These are phyloP conservation scores for Pterostichus niger DNA, from an alignment of 2,888 invertebrate genomes.

Conservation along the genomic window DNA sequence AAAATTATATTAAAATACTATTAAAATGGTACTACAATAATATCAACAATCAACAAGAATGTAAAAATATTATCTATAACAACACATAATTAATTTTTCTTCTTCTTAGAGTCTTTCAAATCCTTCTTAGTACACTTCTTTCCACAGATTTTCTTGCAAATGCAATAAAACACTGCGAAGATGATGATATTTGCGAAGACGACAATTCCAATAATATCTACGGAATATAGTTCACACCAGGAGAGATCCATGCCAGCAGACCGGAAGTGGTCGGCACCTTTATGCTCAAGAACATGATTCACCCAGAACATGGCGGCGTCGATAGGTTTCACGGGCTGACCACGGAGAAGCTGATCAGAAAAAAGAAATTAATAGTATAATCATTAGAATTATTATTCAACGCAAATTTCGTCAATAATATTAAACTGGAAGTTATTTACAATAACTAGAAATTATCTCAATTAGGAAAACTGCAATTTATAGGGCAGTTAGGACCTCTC, in stretches of 20 bases:
- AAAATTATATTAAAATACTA: no score
- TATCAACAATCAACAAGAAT: conserved; percentile 28
- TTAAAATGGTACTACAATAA: neutral
- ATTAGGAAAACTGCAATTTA: no score
- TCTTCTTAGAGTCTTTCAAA: conserved; percentile 40
- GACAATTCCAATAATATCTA: conserved; percentile 70
- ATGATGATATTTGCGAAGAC: conserved; percentile 21
- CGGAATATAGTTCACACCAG: conserved; percentile 71
- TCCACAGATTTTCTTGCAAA: conserved; percentile 27
- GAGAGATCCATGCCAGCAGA: conserved; percentile 70
- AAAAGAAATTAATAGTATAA: neutral
- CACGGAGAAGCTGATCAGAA: conserved; percentile 70
- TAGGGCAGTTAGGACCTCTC: no score
- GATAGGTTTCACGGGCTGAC: conserved; percentile 71
- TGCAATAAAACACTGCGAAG: conserved; percentile 30
- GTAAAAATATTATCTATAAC: neutral
- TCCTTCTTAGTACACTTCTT: neutral
- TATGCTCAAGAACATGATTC: conserved; percentile 72
- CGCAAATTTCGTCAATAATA: no score
- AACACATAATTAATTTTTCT: conserved; percentile 51
- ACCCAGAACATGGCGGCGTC: conserved; percentile 72
- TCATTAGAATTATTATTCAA: no score
- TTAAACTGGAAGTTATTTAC: no score
- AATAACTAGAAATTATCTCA: no score
- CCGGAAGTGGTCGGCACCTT: conserved; percentile 72